Percentiles rank a stretch among this genome's conserved stretches.
phyloP scores from a whole-genome alignment of 2,888 invertebrate genomes.

The Priocnemis perturbator region DNA sequence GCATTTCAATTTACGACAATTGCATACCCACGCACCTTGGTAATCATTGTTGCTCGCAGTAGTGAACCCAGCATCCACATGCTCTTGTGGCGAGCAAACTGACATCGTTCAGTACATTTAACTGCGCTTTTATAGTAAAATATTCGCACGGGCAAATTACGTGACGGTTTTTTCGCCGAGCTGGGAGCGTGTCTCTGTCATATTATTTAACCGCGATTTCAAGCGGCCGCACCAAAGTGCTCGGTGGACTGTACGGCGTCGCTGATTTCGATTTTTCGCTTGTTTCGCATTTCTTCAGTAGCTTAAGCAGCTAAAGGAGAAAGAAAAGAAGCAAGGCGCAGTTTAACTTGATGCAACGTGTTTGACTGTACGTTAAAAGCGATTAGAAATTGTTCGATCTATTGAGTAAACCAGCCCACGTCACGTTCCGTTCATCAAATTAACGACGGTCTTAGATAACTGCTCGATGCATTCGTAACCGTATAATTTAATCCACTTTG shows the following conservation, averaged over 20 bases:
- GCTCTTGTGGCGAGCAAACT: slow-evolving; percentile 19
- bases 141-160: slow-evolving; percentile 34
- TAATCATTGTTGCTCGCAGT: slow-evolving; percentile 18
- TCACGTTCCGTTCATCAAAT: no score
- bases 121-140: slow-evolving; percentile 49
- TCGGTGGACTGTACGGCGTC: slow-evolving; percentile 32
- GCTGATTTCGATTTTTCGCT: slow-evolving; percentile 13
- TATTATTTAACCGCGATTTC: slow-evolving; percentile 39
- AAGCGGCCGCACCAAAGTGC: slow-evolving; percentile 8
- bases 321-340: no score
- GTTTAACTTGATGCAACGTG: no score
- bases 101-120: slow-evolving; percentile 22
- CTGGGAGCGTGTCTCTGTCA: slow-evolving; percentile 1
- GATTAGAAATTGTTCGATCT: no score
- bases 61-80: not conserved
- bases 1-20: not conserved
- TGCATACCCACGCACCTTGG: slow-evolving; percentile 15
- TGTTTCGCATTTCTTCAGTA: not conserved
- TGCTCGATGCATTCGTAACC: no score
- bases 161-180: slow-evolving; percentile 38
- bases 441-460: no score
- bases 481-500: no score
- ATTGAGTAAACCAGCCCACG: no score
- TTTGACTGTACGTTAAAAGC: no score
- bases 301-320: not conserved